phyloP scores from a whole-genome alignment of 2,888 invertebrate species.

The Drosophila subsilvestris region DNA sequence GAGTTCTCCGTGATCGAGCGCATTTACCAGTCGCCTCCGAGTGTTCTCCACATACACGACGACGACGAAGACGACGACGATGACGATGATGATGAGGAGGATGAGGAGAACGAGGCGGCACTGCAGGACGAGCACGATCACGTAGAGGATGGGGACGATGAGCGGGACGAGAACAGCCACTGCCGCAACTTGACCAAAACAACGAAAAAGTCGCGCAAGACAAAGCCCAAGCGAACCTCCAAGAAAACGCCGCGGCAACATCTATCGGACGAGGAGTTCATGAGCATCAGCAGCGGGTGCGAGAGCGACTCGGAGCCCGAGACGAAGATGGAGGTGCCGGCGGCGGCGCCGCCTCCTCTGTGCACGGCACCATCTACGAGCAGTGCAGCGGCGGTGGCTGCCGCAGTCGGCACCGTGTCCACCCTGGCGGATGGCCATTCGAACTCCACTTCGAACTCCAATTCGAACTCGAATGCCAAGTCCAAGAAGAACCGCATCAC shows the following conservation, averaged over 20 bases:
- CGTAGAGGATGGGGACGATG: conserved; percentile 59
- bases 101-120: conserved; percentile 31
- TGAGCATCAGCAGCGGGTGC: conserved; percentile 73
- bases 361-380: conserved; percentile 63
- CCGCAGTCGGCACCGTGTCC: conserved; percentile 3
- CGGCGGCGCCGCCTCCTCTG: conserved; percentile 30
- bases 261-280: conserved; percentile 65
- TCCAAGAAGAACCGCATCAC: conserved; percentile 81
- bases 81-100: conserved; percentile 74
- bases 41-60: conserved; percentile 83
- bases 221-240: conserved; percentile 50
- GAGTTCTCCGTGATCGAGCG: conserved; percentile 84
- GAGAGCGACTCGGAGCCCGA: conserved; percentile 49
- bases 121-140: conserved; percentile 38
- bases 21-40: conserved; percentile 83
- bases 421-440: conserved; percentile 31
- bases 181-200: conserved; percentile 39
- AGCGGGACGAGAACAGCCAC: conserved; percentile 62
- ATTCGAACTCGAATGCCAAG: conserved; percentile 47
- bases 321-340: conserved; percentile 15
- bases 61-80: conserved; percentile 79
- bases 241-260: conserved; percentile 32
- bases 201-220: conserved; percentile 58
- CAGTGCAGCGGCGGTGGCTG: conserved; percentile 40
- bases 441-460: conserved; percentile 42